Base-by-base conservation (phyloP, 1,140 invertebrate species). In the Drosophila miranda region DNA sequence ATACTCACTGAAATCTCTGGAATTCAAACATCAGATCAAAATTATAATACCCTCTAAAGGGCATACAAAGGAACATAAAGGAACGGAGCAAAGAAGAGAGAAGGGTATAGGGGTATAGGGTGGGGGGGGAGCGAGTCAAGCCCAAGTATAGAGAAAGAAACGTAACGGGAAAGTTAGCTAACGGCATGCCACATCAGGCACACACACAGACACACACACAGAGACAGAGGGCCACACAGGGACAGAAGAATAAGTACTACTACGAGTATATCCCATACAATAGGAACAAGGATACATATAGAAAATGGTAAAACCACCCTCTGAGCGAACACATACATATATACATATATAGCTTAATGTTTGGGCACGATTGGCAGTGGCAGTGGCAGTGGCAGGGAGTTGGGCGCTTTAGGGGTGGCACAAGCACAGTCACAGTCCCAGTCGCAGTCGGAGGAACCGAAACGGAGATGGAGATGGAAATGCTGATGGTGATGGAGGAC, bases 301-400 rank as follows among this genome's bases (percentile, higher is more conserved):
- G 75, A 79, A 84, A 84, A 84, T 87, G 81, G 81, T 84, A 84
- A 84, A 84, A 84, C 81, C 81, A 84, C 81, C 81, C 81, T 81
- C 81, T 43, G 52, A 60, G 46, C 56, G 50, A 14, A 49, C 55
- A 72, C 51, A 73, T 42, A 53, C 19, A 52, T n/a, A 51, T 14
- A 52, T 52, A 52, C 7, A 38, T 52, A 50, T 13, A 74, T 73
- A 75, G 71, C 71, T 75, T 75, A 75, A 75, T 75, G 72, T 75
- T 75, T 75, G 71, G 72, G 72, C 71, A 75, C 71, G 72, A 75
- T 75, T 75, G 72, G 71, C 72, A 75, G 69, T 41, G 38, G 50
- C 14, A 19, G 9, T n/a, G n/a, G 49, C 23, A 34, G 68, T 23
- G 34, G 30, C 43, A 30, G 69, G 64, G 58, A 23, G 46, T 48